Evolutionary conservation across 2,797 vertebrate species (phyloP).

Genomic region (Serranus cabrilla): DNA sequence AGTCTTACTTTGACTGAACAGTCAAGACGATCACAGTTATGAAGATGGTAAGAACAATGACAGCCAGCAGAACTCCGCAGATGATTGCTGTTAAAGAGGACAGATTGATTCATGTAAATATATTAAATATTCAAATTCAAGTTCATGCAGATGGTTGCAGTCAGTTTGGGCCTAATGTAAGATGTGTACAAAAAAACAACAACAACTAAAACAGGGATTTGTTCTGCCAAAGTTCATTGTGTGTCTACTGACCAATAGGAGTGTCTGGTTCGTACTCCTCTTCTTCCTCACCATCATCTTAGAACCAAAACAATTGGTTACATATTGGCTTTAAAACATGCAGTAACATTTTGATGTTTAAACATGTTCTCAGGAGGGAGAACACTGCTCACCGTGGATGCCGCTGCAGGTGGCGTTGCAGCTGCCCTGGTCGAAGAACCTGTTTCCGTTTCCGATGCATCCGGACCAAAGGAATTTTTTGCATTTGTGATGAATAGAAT

Average conservation of each 20-base stretch:
- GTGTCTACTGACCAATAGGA: conserved; percentile 77
- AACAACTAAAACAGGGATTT: neutral
- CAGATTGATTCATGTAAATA: neutral
- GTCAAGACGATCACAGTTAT: conserved; percentile 68
- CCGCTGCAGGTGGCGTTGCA: conserved; percentile 84
- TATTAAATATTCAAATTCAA: neutral
- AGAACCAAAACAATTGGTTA: conserved; percentile 28
- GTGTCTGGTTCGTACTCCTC: conserved; percentile 81
- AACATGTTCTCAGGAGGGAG: neutral
- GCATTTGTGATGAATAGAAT: conserved; percentile 70
- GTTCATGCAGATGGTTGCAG: too few species aligned
- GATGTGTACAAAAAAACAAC: too few species aligned
- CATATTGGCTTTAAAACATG: neutral
- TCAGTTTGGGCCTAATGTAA: too few species aligned
- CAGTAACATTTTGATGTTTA: neutral
- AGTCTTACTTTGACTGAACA: conserved; percentile 78
- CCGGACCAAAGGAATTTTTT: conserved; percentile 77
- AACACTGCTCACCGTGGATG: conserved; percentile 67
- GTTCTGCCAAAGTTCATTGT: neutral
- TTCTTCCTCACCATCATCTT: conserved; percentile 40
- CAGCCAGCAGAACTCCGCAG: conserved; percentile 76
- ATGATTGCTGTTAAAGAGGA: conserved; percentile 77
- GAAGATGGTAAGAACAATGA: conserved; percentile 63
- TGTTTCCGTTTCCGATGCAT: conserved; percentile 82
- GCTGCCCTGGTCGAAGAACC: conserved; percentile 37